Evolutionary conservation across 2,797 vertebrate genomes (phyloP).

Genomic region (Gila robusta): DNA sequence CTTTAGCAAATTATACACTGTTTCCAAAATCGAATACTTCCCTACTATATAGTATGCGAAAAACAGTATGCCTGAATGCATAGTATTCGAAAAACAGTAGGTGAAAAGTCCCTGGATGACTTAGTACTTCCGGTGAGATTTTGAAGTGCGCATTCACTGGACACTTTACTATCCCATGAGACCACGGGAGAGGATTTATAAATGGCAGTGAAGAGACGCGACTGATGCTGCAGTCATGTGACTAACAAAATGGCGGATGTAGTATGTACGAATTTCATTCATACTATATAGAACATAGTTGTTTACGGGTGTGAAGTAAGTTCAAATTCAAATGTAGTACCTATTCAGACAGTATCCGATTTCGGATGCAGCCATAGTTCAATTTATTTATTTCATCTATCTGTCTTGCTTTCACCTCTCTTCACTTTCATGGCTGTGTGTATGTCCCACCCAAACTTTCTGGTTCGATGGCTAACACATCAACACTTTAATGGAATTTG

Average conservation of each 20-base stretch:
- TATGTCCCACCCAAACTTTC: not conserved
- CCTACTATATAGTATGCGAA: not conserved
- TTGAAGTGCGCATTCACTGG: not conserved
- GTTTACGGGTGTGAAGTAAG: not conserved
- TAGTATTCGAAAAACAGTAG: not conserved
- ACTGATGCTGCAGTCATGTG: not conserved
- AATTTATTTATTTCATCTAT: not conserved
- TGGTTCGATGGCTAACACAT: not conserved
- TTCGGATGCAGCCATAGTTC: not conserved
- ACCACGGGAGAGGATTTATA: not conserved
- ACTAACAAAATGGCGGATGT: not conserved
- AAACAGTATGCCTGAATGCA: not conserved
- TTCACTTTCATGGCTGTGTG: conserved; percentile 11
- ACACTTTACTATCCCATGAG: not conserved
- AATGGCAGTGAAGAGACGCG: not conserved
- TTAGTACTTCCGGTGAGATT: not conserved
- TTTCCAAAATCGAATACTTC: not conserved
- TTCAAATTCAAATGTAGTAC: not conserved
- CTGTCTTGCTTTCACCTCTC: not conserved
- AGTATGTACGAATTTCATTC: not conserved
- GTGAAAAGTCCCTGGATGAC: not conserved
- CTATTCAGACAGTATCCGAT: not conserved
- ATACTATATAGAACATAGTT: not conserved
- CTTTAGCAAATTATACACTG: not conserved
- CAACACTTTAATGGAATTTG: not conserved